Conservation (phyloP, 2,113 vertebrate species). For the Propithecus coquereli region DNA sequence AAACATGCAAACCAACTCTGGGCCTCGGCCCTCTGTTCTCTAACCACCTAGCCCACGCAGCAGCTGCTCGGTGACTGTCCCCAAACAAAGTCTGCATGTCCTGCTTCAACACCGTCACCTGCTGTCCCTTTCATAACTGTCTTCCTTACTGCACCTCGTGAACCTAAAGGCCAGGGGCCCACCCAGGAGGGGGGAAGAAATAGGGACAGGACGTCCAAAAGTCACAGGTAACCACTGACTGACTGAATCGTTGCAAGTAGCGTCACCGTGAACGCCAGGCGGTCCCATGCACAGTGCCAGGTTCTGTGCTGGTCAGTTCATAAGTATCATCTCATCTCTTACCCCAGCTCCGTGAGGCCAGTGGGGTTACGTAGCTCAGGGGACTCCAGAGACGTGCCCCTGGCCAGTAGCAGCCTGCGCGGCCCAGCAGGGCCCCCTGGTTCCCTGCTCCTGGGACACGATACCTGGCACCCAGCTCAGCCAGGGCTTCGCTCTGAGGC, state of each 20-base stretch:
- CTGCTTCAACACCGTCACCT: neutral
- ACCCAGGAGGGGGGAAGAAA: neutral
- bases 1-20: too few species aligned
- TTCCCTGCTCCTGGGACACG: neutral
- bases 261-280: too few species aligned
- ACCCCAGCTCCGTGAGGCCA: neutral
- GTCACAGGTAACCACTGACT: too few species aligned
- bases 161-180: neutral
- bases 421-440: too few species aligned
- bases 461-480: neutral
- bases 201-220: neutral
- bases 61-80: too few species aligned
- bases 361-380: too few species aligned
- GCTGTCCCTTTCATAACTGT: neutral
- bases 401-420: neutral
- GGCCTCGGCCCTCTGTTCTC: too few species aligned
- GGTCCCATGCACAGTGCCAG: fast-evolving
- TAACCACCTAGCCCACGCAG: too few species aligned
- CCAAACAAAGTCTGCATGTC: too few species aligned
- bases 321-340: neutral
- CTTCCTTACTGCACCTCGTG: neutral
- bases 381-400: neutral
- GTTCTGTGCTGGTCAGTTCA: fast-evolving
- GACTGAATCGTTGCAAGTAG: neutral
- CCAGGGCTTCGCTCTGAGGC: neutral